Evolutionary conservation across 2,888 invertebrate genomes (phyloP), one percentile per base, ranked within the genome.

Genomic region (Tiliacea aurago): DNA sequence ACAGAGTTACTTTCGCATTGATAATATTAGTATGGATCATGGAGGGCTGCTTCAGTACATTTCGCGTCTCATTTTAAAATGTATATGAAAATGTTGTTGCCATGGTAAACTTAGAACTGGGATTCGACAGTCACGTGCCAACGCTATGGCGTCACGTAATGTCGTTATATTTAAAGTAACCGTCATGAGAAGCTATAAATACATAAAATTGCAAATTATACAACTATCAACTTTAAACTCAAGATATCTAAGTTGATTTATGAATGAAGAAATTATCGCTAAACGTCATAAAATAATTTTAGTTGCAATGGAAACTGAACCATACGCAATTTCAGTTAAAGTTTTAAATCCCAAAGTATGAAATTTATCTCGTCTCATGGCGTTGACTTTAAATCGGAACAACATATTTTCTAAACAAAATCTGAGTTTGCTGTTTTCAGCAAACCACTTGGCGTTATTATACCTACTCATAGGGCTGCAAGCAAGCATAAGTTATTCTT

Each of bases 91-190:
- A 37, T 58, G 1, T n/a, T 5, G 15, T 58, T 51, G 9, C 47
- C 18, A 20, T 53, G 18, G 53, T 10, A 51, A 55, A 66, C 65
- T 23, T 4, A 9, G 5, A 33, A 53, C 2, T 4, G n/a, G 28
- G n/a, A 7, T 13, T 33, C 18, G 2, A n/a, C 20, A n/a, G 69
- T 61, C 69, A 69, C 69, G 69, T 62, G 49, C 15, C 49, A 28
- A 56, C 23, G 10, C 11, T 49, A 63, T 63, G 62, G 23, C 43
- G 51, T 23, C 58, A 73, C 73, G 73, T 73, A 37, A 33, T 41
- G 20, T 4, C 37, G 37, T 51, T 62, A 51, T 59, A 49, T 72
- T 74, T 37, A n/a, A n/a, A n/a, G n/a, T n/a, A n/a, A n/a, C n/a
- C n/a, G n/a, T n/a, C n/a, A n/a, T n/a, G n/a, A n/a, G n/a, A n/a